Evolutionary conservation across 2,113 vertebrate species (phyloP).

Genomic region (Prunella fulvescens): DNA sequence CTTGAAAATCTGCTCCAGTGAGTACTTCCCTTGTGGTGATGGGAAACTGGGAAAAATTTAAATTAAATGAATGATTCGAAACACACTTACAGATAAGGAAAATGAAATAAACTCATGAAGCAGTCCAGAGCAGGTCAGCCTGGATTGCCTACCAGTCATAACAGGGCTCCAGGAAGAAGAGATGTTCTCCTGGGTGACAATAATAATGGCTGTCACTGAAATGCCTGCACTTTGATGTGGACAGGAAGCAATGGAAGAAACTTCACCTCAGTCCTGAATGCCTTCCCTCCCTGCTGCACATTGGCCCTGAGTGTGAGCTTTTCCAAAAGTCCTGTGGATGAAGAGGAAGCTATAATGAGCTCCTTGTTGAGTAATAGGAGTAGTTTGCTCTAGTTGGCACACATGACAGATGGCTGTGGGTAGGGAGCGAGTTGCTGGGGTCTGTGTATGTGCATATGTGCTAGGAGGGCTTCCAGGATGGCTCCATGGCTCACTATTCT

Average conservation of each 20-base stretch:
- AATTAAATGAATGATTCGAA: background rate
- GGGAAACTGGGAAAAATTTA: background rate
- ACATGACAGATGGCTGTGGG: slow-evolving; percentile 52
- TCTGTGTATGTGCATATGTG: slow-evolving; percentile 25
- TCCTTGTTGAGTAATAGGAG: slow-evolving; percentile 4
- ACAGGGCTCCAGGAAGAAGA: background rate
- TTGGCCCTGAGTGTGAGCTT: background rate
- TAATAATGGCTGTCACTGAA: background rate
- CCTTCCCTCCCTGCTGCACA: background rate
- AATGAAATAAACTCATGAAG: background rate
- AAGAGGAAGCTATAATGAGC: slow-evolving; percentile 34
- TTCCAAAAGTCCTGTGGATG: background rate
- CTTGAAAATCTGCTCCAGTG: background rate
- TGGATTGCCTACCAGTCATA: background rate
- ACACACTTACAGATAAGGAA: background rate
- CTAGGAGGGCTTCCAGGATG: slow-evolving; percentile 48
- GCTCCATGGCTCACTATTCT: background rate
- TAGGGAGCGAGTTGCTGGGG: slow-evolving; percentile 32
- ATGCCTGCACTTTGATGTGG: background rate
- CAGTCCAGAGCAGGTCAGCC: background rate
- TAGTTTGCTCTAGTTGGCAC: slow-evolving; percentile 43
- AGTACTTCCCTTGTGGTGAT: background rate
- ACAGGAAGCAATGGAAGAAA: background rate
- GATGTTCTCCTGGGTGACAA: background rate
- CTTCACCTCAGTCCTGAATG: background rate